phyloP scores from a whole-genome alignment of 2,888 invertebrate species.

The Gibbula magus region DNA sequence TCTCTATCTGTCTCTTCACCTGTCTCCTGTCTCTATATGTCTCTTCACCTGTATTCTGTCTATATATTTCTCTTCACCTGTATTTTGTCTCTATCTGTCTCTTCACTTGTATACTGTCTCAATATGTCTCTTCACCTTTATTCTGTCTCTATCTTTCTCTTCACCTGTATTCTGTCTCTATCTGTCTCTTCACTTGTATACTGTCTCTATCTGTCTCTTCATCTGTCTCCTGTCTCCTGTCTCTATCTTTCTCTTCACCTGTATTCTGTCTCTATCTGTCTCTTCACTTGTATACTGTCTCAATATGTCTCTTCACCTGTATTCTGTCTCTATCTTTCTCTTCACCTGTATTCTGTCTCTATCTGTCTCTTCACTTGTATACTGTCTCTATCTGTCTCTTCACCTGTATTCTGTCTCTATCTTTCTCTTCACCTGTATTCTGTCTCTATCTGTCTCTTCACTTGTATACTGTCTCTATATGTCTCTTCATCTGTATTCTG shows the following conservation, averaged over 20 bases:
- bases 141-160: too few species aligned
- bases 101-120: not conserved
- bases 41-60: too few species aligned
- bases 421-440: not conserved
- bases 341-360: not conserved
- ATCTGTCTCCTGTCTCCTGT: not conserved
- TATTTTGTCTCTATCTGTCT: not conserved
- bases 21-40: too few species aligned
- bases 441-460: not conserved
- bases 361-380: not conserved
- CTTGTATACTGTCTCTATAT: not conserved
- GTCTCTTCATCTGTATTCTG: not conserved
- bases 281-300: not conserved
- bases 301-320: not conserved
- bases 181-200: not conserved
- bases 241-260: not conserved
- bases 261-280: too few species aligned
- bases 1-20: not conserved
- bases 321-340: not conserved
- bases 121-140: not conserved
- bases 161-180: not conserved
- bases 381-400: too few species aligned
- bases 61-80: not conserved
- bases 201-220: not conserved
- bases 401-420: too few species aligned